Percentiles rank a stretch among this genome's conserved stretches.
phyloP scores from a whole-genome alignment of 2,888 invertebrate genomes.

The Gortyna flavago region DNA sequence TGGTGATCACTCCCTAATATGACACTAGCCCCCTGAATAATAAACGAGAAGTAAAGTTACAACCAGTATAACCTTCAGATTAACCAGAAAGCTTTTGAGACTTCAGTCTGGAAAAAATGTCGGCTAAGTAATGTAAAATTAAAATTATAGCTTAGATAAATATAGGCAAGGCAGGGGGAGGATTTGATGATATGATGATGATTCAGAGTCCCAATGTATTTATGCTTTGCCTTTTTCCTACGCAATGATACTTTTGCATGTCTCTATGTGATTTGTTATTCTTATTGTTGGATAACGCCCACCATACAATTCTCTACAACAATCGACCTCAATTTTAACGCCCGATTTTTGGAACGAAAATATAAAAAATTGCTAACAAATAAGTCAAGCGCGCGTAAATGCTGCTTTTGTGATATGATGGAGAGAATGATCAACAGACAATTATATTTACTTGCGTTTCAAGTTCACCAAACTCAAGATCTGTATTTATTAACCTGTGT shows the following conservation, averaged over 20 bases:
- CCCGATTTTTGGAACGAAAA: background rate
- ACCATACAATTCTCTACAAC: background rate
- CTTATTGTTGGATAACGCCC: background rate
- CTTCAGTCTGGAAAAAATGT: background rate
- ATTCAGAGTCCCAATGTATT: background rate
- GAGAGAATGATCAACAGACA: no score
- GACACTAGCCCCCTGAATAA: background rate
- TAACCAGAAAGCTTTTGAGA: background rate
- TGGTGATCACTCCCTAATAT: background rate
- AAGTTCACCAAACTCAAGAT: no score
- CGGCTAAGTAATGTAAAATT: background rate
- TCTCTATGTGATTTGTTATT: background rate
- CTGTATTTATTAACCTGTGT: no score
- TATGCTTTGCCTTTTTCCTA: conserved; percentile 26
- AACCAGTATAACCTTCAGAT: background rate
- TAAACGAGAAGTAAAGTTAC: background rate
- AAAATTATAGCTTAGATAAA: background rate
- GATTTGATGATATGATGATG: background rate
- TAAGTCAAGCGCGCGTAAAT: background rate
- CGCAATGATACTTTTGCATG: conserved; percentile 7
- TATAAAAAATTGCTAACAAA: background rate
- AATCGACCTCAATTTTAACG: background rate
- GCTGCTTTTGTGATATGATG: no score
- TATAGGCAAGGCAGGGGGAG: background rate
- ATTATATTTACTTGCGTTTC: no score